These are phyloP conservation scores for Mesocentrotus franciscanus DNA, from an alignment of 53 echinoderm and acorn worm species.

Conservation along the genomic window DNA sequence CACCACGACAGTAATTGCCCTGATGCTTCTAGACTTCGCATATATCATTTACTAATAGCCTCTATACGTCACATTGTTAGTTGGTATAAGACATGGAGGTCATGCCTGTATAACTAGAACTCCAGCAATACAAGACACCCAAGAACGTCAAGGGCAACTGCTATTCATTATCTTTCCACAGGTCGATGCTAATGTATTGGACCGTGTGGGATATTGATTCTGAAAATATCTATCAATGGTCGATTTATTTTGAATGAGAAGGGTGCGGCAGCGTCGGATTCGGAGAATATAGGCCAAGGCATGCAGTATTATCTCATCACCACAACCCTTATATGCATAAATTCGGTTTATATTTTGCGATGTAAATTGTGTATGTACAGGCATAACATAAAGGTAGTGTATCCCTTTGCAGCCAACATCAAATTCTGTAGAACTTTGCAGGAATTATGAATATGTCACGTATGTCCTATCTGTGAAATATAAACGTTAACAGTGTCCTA, in stretches of 20 bases:
- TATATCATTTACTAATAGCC: not conserved
- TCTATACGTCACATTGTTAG: not conserved
- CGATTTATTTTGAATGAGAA: not conserved
- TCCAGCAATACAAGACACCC: not conserved
- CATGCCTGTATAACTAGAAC: constrained; percentile 34
- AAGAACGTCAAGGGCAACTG: constrained; percentile 42
- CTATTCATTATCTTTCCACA: constrained; percentile 16
- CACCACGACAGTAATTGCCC: too few species aligned
- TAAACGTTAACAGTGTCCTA: too few species aligned
- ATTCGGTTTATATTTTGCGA: too few species aligned
- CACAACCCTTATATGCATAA: too few species aligned
- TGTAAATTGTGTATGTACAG: too few species aligned
- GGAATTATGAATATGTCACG: too few species aligned
- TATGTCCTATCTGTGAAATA: too few species aligned
- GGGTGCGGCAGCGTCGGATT: not conserved
- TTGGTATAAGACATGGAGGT: not conserved
- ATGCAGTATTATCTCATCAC: not conserved
- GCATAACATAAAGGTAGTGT: too few species aligned
- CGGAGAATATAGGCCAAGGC: not conserved
- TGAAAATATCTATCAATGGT: not conserved
- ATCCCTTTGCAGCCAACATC: too few species aligned
- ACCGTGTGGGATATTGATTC: constrained; percentile 33
- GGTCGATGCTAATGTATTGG: constrained; percentile 14
- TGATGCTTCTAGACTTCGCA: not conserved
- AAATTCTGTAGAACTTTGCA: too few species aligned